phyloP scores from a whole-genome alignment of 1,140 invertebrate genomes.

The Magallana ariakensis region DNA sequence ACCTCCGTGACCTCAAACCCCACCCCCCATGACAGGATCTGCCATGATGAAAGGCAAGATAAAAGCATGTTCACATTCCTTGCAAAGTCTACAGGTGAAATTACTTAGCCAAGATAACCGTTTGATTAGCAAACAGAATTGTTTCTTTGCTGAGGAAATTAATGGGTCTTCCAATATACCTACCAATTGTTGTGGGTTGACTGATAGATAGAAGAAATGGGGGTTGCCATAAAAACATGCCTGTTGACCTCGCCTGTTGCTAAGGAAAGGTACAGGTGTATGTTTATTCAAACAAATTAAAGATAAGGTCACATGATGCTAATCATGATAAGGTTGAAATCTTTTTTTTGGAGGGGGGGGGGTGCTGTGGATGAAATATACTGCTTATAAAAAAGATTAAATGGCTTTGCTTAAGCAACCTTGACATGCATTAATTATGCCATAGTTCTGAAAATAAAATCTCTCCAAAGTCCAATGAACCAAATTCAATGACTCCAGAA shows the following conservation, averaged over 20 bases:
- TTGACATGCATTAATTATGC: not conserved
- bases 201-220: not conserved
- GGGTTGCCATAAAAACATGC: not conserved
- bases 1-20: not conserved
- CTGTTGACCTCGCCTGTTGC: not conserved
- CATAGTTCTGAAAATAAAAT: not conserved
- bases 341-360: not conserved
- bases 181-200: conserved; percentile 5
- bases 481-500: no score
- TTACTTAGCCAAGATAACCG: conserved; percentile 21
- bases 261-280: not conserved
- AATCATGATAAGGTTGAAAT: not conserved
- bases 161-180: conserved; percentile 19
- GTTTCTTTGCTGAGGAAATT: conserved; percentile 30
- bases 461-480: not conserved
- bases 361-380: not conserved
- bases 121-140: conserved; percentile 34
- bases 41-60: conserved; percentile 14
- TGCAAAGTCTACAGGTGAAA: conserved; percentile 29
- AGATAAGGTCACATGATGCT: conserved; percentile 28
- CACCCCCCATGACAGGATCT: not conserved
- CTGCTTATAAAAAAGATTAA: not conserved
- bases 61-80: conserved; percentile 21
- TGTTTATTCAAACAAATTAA: conserved; percentile 21
- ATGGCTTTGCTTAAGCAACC: not conserved